Percentiles rank a stretch among this genome's conserved stretches.
Conservation (phyloP, 1,140 invertebrate genomes). For the Spodoptera frugiperda region DNA sequence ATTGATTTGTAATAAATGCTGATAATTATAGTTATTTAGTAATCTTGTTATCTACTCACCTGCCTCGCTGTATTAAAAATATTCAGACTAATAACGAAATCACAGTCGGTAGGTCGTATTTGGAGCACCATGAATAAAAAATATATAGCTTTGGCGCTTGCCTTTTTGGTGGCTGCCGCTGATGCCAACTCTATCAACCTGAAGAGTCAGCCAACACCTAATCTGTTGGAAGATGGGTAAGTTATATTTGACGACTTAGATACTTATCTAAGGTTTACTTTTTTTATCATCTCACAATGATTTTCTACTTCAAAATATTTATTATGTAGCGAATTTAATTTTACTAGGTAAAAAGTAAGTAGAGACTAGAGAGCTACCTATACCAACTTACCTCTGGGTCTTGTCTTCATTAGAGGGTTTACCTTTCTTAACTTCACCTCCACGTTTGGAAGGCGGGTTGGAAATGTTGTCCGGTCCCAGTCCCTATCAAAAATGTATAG, state of each 20-base stretch:
- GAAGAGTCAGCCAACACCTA: constrained; percentile 14
- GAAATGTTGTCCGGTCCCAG: too few relatives aligned
- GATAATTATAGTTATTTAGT: constrained; percentile 55
- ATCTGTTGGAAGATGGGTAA: constrained; percentile 46
- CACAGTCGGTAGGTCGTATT: constrained; percentile 36
- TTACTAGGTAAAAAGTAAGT: too few relatives aligned
- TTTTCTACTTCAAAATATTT: too few relatives aligned
- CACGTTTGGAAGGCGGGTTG: too few relatives aligned
- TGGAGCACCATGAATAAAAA: constrained; percentile 60
- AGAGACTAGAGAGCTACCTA: too few relatives aligned
- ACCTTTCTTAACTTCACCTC: too few relatives aligned
- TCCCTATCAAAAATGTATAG: too few relatives aligned
- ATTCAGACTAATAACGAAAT: constrained; percentile 45
- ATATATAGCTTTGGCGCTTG: constrained; percentile 58
- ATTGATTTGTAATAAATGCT: constrained; percentile 56
- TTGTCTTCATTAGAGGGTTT: too few relatives aligned
- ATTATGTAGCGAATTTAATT: too few relatives aligned
- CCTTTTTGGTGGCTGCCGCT: constrained; percentile 55
- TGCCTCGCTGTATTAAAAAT: constrained; percentile 55
- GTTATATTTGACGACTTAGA: neutral
- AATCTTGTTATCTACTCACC: constrained; percentile 50
- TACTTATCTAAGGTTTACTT: too few relatives aligned
- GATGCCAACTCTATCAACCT: constrained; percentile 55
- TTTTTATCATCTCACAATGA: too few relatives aligned
- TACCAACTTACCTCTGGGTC: too few relatives aligned